Percentiles rank a stretch among this genome's conserved stretches.
Conservation (phyloP, 2,888 invertebrate species). For the Protodeltote pygarga region DNA sequence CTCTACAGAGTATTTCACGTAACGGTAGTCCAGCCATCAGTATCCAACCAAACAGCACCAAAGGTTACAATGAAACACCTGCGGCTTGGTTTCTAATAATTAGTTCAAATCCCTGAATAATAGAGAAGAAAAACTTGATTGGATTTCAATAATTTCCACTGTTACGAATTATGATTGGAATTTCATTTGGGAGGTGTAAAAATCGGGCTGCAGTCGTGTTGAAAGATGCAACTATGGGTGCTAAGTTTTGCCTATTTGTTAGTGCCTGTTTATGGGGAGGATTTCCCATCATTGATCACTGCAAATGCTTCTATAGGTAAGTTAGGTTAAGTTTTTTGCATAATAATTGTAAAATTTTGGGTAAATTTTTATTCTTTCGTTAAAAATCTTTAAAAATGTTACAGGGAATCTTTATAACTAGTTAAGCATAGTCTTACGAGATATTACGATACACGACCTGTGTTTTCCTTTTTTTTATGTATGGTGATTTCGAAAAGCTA, state of each 20-base stretch:
- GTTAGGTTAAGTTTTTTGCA: conserved; percentile 19
- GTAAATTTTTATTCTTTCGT: too few species aligned
- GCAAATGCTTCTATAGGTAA: conserved; percentile 92
- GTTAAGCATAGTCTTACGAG: too few species aligned
- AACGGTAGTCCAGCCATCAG: conserved; percentile 24
- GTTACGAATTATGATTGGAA: conserved; percentile 68
- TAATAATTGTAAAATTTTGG: conserved; percentile 2
- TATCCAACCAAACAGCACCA: conserved; percentile 53
- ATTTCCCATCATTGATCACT: conserved; percentile 90
- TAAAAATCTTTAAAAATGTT: too few species aligned
- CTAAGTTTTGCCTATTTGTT: conserved; percentile 55
- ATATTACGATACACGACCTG: too few species aligned
- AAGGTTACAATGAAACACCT: conserved; percentile 70
- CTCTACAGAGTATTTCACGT: conserved; percentile 12
- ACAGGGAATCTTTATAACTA: too few species aligned
- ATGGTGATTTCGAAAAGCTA: too few species aligned
- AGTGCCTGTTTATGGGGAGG: conserved; percentile 75
- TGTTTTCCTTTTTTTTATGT: too few species aligned
- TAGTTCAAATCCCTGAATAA: conserved; percentile 55
- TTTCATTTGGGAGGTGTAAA: conserved; percentile 43
- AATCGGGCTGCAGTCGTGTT: conserved; percentile 49
- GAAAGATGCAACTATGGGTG: conserved; percentile 68
- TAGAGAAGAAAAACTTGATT: conserved; percentile 43
- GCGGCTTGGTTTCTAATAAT: conserved; percentile 49
- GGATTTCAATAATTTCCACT: conserved; percentile 36